Base-by-base conservation (phyloP, 30 jellyfish, hydroid and myxozoan genomes). In the Aurelia sp. region DNA sequence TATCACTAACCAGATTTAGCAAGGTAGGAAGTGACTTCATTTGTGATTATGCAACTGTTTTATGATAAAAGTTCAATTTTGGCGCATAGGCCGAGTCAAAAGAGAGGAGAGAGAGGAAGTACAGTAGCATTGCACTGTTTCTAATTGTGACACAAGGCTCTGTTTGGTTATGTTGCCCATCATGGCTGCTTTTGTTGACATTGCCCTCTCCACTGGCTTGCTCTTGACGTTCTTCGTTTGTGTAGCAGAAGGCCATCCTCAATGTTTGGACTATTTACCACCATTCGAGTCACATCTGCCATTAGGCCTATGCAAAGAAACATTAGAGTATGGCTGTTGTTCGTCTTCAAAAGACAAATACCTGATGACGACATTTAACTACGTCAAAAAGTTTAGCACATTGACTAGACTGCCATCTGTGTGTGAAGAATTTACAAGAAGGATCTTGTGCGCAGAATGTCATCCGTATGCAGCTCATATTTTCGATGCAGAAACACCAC, bases 381-480 rank as follows among this genome's bases (percentile, higher is more conserved):
- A 30, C 73, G 81, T 55, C n/a, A 65, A 15, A 47, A 31, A 69
- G 5, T 35, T n/a, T 50, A 63, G 86, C 72, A 24, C 35, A 27
- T 33, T 27, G 21, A 51, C 63, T 47, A 67, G 51, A 4, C n/a
- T 70, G 4, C 51, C 71, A 20, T 11, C 65, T 22, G 15, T 58
- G 44, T 93, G 98, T 31, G 52, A 31, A 7, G 84, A 48, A 4
- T 77, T 90, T 62, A 55, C 89, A 12, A 80, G 78, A 52, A 68
- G 67, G 13, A 73, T 94, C 47, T 27, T 94, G 8, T 94, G 99
- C 72, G 78, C 96, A 3, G 97, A 83, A 57, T 94, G 99, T 66
- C 96, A 89, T 63, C 99, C 99, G 3, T 94, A 88, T 79, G 99
- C 99, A 1, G 99, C 99, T 4, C 99, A 94, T 48, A 78, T 89